Evolutionary conservation across 2,797 vertebrate genomes (phyloP).

Genomic region (Mus minutoides): DNA sequence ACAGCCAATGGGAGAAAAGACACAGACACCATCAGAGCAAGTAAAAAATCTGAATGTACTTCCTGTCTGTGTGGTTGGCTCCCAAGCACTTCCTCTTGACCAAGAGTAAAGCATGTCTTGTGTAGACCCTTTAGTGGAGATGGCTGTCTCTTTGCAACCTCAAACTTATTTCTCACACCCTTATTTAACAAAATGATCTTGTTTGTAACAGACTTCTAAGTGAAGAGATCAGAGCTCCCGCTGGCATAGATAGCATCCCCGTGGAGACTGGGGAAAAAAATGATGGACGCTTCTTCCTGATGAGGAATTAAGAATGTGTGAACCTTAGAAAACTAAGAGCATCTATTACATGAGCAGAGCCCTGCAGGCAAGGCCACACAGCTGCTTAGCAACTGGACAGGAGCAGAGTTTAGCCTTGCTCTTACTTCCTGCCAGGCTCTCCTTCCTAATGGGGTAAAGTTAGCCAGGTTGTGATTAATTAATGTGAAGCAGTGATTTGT

Average conservation of each 20-base stretch:
- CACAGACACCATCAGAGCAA: neutral
- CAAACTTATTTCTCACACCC: neutral
- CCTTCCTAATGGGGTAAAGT: neutral
- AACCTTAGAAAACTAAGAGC: neutral
- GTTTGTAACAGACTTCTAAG: slow-evolving; percentile 29
- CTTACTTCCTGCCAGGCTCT: neutral
- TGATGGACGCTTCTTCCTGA: neutral
- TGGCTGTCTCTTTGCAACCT: neutral
- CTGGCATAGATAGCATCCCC: neutral
- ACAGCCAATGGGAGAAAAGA: neutral
- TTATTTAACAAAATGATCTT: slow-evolving; percentile 66
- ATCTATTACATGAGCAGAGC: neutral
- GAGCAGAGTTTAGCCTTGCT: neutral
- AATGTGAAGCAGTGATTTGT: slow-evolving; percentile 35
- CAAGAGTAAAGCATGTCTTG: too few relatives aligned
- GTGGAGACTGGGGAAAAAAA: neutral
- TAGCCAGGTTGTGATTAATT: slow-evolving; percentile 11
- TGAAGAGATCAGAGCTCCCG: slow-evolving; percentile 52
- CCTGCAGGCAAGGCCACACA: neutral
- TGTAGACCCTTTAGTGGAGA: neutral
- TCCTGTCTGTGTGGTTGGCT: neutral
- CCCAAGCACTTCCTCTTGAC: neutral
- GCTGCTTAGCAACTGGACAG: neutral
- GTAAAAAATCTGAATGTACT: neutral
- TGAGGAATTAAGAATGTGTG: neutral